Conservation (phyloP, 2,797 vertebrate species). For the Euthynnus affinis region DNA sequence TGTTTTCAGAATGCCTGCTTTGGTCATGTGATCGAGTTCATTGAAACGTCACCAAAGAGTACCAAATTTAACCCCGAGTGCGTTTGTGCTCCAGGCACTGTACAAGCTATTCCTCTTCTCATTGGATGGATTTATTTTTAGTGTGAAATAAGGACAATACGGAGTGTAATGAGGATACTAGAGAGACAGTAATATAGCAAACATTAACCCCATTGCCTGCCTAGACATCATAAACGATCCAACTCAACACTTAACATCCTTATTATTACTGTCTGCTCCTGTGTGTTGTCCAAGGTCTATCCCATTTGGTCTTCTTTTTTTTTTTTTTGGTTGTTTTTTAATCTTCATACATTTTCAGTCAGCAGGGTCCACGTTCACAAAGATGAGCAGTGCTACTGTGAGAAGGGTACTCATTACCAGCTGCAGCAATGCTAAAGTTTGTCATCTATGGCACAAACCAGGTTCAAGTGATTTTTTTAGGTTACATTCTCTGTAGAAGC, state of each 20-base stretch:
- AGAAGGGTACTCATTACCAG: background rate
- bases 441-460: background rate
- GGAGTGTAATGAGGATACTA: background rate
- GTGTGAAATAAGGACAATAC: background rate
- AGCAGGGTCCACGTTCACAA: background rate
- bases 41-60: slow-evolving; percentile 42
- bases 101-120: slow-evolving; percentile 24
- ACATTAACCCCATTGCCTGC: background rate
- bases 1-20: slow-evolving; percentile 4
- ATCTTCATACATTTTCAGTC: background rate
- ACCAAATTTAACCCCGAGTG: background rate
- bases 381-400: background rate
- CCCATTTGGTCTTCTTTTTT: background rate
- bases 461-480: background rate
- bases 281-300: background rate
- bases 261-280: background rate
- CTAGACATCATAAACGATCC: background rate
- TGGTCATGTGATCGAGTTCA: background rate
- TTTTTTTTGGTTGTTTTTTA: too few species aligned
- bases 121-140: too few species aligned
- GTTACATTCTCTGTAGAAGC: too few species aligned
- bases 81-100: slow-evolving; percentile 13
- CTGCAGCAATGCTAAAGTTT: background rate
- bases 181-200: background rate
- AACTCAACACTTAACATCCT: background rate